Conservation (phyloP, 2,888 invertebrate genomes). For the Anoplius nigerrimus region DNA sequence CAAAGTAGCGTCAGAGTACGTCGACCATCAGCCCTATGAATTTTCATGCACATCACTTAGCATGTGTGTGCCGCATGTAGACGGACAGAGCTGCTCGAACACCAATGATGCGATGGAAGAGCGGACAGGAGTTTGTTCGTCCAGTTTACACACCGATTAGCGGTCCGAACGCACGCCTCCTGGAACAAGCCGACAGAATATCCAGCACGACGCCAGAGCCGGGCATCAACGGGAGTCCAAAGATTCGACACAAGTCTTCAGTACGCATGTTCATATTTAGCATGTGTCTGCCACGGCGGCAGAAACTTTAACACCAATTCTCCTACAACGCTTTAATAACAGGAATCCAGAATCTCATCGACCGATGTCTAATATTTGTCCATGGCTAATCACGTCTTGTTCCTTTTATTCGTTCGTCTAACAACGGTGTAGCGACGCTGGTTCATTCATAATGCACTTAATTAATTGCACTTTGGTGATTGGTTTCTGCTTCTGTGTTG, state of each 20-base stretch:
- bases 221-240: slow-evolving; percentile 64
- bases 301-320: slow-evolving; percentile 16
- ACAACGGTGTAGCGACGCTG: not conserved
- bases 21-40: slow-evolving; percentile 50
- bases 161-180: slow-evolving; percentile 68
- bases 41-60: slow-evolving; percentile 66
- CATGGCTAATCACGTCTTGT: not conserved
- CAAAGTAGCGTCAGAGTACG: too few relatives aligned
- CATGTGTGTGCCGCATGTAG: slow-evolving; percentile 75
- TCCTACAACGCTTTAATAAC: not conserved
- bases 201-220: slow-evolving; percentile 69
- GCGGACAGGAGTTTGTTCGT: slow-evolving; percentile 71
- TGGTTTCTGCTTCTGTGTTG: slow-evolving; percentile 12
- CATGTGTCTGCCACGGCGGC: slow-evolving; percentile 26
- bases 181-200: slow-evolving; percentile 71
- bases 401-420: not conserved
- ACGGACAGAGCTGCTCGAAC: slow-evolving; percentile 66
- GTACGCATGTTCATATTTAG: slow-evolving; percentile 73
- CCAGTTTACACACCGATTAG: slow-evolving; percentile 67
- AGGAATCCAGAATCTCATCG: too few relatives aligned
- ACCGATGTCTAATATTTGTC: too few relatives aligned
- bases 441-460: slow-evolving; percentile 5
- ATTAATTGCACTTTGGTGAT: slow-evolving; percentile 5
- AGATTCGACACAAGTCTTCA: slow-evolving; percentile 66
- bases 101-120: slow-evolving; percentile 70